Evolutionary conservation across 2,888 invertebrate species (phyloP).

Genomic region (Herminia tarsipennalis): DNA sequence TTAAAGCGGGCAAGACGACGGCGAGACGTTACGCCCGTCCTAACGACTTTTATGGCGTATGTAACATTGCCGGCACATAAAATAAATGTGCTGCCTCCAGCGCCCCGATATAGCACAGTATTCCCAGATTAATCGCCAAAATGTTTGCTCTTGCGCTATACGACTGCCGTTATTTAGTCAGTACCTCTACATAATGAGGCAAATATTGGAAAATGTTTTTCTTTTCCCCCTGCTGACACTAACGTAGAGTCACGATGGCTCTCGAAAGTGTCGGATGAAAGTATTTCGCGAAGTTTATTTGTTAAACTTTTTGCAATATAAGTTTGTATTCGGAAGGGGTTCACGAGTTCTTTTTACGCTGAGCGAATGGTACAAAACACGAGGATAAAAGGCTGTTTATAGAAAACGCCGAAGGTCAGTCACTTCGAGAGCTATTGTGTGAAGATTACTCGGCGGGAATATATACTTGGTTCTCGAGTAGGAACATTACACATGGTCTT

Average conservation of each 20-base stretch:
- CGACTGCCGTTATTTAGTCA: constrained; percentile 65
- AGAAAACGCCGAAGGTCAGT: constrained; percentile 29
- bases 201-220: constrained; percentile 62
- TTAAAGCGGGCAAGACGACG: constrained; percentile 83
- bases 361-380: constrained; percentile 24
- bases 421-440: constrained; percentile 22
- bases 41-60: constrained; percentile 86
- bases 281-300: constrained; percentile 40
- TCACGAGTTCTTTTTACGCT: constrained; percentile 25
- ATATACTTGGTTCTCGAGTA: constrained; percentile 19
- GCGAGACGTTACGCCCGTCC: constrained; percentile 83
- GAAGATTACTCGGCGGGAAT: constrained; percentile 2
- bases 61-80: constrained; percentile 85
- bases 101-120: constrained; percentile 73
- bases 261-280: constrained; percentile 36
- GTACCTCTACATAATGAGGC: constrained; percentile 66
- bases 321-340: constrained; percentile 32
- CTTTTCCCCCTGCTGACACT: constrained; percentile 44
- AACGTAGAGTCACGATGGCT: constrained; percentile 40
- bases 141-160: constrained; percentile 78
- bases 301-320: constrained; percentile 41
- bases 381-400: constrained; percentile 30
- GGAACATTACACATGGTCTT: constrained; percentile 13
- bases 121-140: constrained; percentile 81
- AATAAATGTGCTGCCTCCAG: constrained; percentile 83